Percentiles rank a stretch among this genome's conserved stretches.
Evolutionary conservation across 2,113 vertebrate genomes (phyloP).

Genomic region (Anoplopoma fimbria): DNA sequence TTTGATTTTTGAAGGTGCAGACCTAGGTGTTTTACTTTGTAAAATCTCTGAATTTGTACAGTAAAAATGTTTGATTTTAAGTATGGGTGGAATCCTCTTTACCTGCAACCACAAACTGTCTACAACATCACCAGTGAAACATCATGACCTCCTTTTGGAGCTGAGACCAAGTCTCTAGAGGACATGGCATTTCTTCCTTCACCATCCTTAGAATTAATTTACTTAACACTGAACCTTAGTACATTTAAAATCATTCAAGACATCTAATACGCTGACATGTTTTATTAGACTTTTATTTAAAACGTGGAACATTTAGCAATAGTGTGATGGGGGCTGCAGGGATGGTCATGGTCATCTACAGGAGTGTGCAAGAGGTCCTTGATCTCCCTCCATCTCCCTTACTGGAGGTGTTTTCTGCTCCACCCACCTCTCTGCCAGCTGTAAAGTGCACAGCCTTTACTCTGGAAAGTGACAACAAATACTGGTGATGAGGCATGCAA

Average conservation of each 20-base stretch:
- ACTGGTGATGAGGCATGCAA: conserved; percentile 15
- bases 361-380: conserved; percentile 32
- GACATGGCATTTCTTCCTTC: not conserved
- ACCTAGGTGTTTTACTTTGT: too few relatives aligned
- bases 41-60: too few relatives aligned
- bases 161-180: not conserved
- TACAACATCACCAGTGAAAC: too few relatives aligned
- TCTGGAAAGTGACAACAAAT: conserved; percentile 48
- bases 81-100: too few relatives aligned
- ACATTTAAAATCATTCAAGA: not conserved
- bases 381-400: not conserved
- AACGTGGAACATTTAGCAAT: not conserved
- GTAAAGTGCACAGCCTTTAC: conserved; percentile 55
- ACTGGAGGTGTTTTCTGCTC: not conserved
- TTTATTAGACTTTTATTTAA: not conserved
- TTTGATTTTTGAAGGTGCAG: too few relatives aligned
- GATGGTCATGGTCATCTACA: conserved; percentile 22
- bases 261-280: not conserved
- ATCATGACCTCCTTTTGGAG: too few relatives aligned
- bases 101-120: too few relatives aligned
- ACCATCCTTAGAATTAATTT: not conserved
- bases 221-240: not conserved
- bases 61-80: too few relatives aligned
- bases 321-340: not conserved
- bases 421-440: conserved; percentile 4